Evolutionary conservation across 2,888 invertebrate genomes (phyloP).

Genomic region (Lepeophtheirus nordmannii): DNA sequence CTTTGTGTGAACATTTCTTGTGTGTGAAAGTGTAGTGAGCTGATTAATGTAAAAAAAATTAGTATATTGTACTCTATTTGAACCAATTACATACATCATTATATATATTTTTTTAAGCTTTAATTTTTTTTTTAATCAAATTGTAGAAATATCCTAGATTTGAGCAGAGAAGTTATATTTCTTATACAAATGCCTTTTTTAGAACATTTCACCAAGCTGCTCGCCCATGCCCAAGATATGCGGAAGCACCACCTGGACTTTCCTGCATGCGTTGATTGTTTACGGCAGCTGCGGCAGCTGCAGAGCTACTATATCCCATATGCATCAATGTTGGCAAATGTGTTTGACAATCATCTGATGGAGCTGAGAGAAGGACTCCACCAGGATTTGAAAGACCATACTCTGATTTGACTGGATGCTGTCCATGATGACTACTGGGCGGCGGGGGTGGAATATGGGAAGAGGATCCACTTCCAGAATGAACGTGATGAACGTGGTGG

Average conservation of each 20-base stretch:
- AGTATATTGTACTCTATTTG: too few species aligned
- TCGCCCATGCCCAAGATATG: background rate
- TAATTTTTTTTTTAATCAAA: too few species aligned
- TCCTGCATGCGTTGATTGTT: slow-evolving; percentile 5
- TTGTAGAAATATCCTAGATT: too few species aligned
- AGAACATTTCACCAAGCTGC: background rate
- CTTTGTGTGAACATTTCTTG: too few species aligned
- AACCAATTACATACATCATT: too few species aligned
- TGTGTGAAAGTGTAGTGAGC: too few species aligned
- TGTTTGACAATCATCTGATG: slow-evolving; percentile 11
- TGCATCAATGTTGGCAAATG: slow-evolving; percentile 15
- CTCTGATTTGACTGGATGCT: slow-evolving; percentile 43
- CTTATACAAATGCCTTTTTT: too few species aligned
- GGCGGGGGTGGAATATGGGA: slow-evolving; percentile 47
- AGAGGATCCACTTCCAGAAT: slow-evolving; percentile 27
- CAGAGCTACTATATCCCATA: slow-evolving; percentile 4
- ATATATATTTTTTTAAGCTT: too few species aligned
- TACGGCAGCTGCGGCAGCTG: background rate
- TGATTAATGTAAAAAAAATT: too few species aligned
- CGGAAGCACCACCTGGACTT: background rate
- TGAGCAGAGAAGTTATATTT: too few species aligned
- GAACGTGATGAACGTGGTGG: slow-evolving; percentile 40
- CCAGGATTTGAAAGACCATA: slow-evolving; percentile 6
- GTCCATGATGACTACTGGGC: slow-evolving; percentile 64
- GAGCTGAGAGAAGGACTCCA: background rate